phyloP scores from a whole-genome alignment of 2,888 invertebrate species.

The Dromius quadrimaculatus region DNA sequence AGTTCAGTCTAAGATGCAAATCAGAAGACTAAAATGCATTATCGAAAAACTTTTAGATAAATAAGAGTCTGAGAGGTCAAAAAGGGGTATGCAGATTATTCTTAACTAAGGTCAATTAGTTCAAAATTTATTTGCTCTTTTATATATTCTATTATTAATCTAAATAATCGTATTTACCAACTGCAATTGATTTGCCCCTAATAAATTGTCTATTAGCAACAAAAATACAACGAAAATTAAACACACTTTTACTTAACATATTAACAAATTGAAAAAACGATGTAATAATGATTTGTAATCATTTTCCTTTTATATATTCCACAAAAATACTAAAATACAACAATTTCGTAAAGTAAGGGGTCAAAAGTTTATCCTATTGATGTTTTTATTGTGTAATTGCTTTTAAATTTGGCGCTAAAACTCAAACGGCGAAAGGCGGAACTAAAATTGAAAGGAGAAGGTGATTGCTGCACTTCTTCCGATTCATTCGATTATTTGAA shows the following conservation, averaged over 20 bases:
- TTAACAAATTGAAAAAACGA: background rate
- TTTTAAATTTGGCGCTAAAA: conserved; percentile 5
- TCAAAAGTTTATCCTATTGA: conserved; percentile 14
- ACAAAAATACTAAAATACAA: conserved; percentile 10
- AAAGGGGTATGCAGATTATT: conserved; percentile 32
- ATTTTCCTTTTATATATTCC: conserved; percentile 6
- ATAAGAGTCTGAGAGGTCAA: conserved; percentile 19
- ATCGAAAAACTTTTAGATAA: conserved; percentile 20
- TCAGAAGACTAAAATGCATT: background rate
- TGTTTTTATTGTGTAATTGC: background rate
- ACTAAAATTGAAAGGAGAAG: conserved; percentile 21
- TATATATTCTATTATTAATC: conserved; percentile 14
- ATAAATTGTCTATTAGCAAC: background rate
- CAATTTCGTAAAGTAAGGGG: background rate
- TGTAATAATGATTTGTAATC: background rate
- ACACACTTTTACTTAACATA: conserved; percentile 11
- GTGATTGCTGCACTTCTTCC: conserved; percentile 14
- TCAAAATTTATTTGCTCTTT: conserved; percentile 14
- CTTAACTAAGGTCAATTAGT: conserved; percentile 38
- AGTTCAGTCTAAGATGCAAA: conserved; percentile 12
- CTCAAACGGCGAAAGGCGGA: background rate
- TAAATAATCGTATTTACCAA: conserved; percentile 9
- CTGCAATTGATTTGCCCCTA: background rate
- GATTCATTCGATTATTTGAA: conserved; percentile 12
- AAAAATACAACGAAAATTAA: conserved; percentile 24